Evolutionary conservation across 2,113 vertebrate species (phyloP).

Genomic region (Octodon degus): DNA sequence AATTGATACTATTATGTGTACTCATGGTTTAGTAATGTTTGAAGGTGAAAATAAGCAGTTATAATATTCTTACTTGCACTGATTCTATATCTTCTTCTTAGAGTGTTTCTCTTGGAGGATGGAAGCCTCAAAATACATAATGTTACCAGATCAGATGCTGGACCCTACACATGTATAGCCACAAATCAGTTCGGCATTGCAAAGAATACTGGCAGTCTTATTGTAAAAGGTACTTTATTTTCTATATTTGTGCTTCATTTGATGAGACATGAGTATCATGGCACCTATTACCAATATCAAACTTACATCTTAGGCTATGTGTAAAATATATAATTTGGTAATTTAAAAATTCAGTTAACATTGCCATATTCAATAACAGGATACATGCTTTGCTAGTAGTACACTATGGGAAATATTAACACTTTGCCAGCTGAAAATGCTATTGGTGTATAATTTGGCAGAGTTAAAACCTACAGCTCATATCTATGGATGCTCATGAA

Average conservation of each 20-base stretch:
- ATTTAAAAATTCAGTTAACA: neutral
- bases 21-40: neutral
- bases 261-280: neutral
- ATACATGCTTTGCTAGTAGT: no score
- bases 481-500: neutral
- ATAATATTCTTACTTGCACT: neutral
- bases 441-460: neutral
- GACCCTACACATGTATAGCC: slow-evolving; percentile 90
- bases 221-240: slow-evolving; percentile 91
- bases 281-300: neutral
- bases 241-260: neutral
- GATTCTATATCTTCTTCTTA: slow-evolving; percentile 33
- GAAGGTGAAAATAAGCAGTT: neutral
- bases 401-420: neutral
- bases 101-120: slow-evolving; percentile 85
- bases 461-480: neutral
- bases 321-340: neutral
- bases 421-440: neutral
- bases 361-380: neutral
- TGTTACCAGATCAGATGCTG: slow-evolving; percentile 87
- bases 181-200: slow-evolving; percentile 90
- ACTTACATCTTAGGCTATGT: no score
- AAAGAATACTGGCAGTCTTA: slow-evolving; percentile 88
- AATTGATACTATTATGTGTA: neutral
- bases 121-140: slow-evolving; percentile 92